Percentiles rank a stretch among this genome's conserved stretches.
Conservation (phyloP, 1,140 invertebrate species). For the Tetramorium alpestre region DNA sequence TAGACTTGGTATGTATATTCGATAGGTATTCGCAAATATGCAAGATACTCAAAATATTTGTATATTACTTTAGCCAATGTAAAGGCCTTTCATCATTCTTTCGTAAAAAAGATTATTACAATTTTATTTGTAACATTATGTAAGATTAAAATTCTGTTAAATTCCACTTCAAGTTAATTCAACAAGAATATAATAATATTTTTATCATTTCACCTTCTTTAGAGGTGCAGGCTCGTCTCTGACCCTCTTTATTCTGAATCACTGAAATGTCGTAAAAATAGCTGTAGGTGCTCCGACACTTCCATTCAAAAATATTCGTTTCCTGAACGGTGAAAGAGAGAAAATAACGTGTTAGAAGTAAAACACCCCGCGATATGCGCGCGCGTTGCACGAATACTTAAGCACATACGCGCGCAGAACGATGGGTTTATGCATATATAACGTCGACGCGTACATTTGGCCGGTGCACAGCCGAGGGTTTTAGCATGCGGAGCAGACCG, state of each 20-base stretch:
- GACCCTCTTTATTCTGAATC: not conserved
- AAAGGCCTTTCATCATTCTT: not conserved
- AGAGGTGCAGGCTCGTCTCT: not conserved
- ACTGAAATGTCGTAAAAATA: not conserved
- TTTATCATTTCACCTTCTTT: not conserved
- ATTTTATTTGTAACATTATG: not conserved
- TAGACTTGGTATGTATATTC: not conserved
- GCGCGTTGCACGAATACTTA: slow-evolving; percentile 41
- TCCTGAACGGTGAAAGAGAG: not conserved
- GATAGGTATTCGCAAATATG: not conserved
- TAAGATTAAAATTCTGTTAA: slow-evolving; percentile 12
- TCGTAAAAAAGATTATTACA: not conserved
- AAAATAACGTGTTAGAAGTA: not conserved
- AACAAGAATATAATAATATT: not conserved
- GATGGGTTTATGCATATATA: slow-evolving; percentile 68
- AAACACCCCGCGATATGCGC: not conserved
- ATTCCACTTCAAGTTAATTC: not conserved
- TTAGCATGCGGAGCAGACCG: slow-evolving; percentile 72
- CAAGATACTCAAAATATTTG: not conserved
- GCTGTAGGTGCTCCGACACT: not conserved
- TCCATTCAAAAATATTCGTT: not conserved
- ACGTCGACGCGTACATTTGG: slow-evolving; percentile 64
- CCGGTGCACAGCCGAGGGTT: slow-evolving; percentile 57
- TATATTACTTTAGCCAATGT: not conserved
- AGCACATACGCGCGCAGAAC: slow-evolving; percentile 57